phyloP scores from a whole-genome alignment of 2,888 invertebrate species.

The Chromoteleia sp. region DNA sequence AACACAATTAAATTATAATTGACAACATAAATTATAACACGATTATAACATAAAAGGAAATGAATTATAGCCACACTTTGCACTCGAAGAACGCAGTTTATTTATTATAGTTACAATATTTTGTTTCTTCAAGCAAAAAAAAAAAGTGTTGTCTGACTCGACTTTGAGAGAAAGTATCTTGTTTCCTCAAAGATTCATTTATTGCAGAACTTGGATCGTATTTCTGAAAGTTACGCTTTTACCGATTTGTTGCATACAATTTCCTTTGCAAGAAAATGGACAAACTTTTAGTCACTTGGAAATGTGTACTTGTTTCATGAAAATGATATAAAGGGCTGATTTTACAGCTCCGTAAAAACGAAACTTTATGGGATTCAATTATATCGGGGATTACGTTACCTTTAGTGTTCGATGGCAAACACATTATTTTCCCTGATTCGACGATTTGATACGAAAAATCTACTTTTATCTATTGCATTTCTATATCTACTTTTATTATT shows the following conservation, averaged over 20 bases:
- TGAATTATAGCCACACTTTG: no score
- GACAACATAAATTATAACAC: no score
- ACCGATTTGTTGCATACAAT: slow-evolving; percentile 31
- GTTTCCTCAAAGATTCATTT: slow-evolving; percentile 53
- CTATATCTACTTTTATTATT: neutral
- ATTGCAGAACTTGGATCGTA: slow-evolving; percentile 55
- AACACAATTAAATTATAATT: no score
- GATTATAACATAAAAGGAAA: no score
- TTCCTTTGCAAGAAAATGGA: slow-evolving; percentile 24
- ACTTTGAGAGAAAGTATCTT: slow-evolving; percentile 41
- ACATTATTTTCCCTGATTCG: neutral
- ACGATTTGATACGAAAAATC: slow-evolving; percentile 7
- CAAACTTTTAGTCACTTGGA: slow-evolving; percentile 34
- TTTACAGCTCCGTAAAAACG: slow-evolving; percentile 22
- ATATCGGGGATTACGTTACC: slow-evolving; percentile 23
- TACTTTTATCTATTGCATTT: neutral
- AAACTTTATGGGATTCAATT: slow-evolving; percentile 43
- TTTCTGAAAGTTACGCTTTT: slow-evolving; percentile 41
- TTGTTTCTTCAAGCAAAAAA: slow-evolving; percentile 30
- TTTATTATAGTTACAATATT: slow-evolving; percentile 41
- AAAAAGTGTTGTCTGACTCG: slow-evolving; percentile 25
- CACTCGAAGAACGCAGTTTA: slow-evolving; percentile 16
- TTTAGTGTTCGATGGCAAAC: slow-evolving; percentile 25
- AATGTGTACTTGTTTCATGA: slow-evolving; percentile 39
- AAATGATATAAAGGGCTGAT: slow-evolving; percentile 34